These are phyloP conservation scores for Spheniscus humboldti DNA, from an alignment of 2,797 vertebrate species.

Conservation along the genomic window DNA sequence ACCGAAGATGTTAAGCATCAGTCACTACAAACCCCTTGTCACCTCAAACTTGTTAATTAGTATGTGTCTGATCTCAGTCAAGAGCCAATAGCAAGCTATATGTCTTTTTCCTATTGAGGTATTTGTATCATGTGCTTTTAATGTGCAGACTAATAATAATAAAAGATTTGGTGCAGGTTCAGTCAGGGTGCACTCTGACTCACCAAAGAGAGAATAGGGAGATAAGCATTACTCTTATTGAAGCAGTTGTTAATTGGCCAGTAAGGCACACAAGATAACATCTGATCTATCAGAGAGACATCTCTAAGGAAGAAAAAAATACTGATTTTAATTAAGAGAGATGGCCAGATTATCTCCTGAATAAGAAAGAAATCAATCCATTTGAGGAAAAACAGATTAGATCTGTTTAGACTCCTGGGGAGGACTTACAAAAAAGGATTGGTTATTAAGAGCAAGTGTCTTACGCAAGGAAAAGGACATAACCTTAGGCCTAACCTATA, in stretches of 20 bases:
- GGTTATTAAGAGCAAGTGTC: neutral
- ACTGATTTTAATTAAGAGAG: constrained; percentile 36
- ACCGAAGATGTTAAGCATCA: neutral
- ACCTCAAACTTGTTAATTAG: neutral
- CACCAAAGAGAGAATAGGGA: neutral
- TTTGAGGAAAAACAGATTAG: constrained; percentile 35
- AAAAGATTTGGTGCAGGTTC: neutral
- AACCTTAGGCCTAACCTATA: neutral
- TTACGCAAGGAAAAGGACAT: neutral
- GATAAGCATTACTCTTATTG: neutral
- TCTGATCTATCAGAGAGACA: constrained; percentile 9
- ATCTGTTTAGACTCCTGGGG: constrained; percentile 8
- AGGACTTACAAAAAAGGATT: neutral
- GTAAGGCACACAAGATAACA: constrained; percentile 9
- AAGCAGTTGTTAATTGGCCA: constrained; percentile 26
- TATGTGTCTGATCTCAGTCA: neutral
- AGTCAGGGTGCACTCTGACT: neutral
- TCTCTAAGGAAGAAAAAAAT: neutral
- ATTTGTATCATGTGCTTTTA: neutral
- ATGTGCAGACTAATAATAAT: neutral
- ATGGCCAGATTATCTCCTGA: neutral
- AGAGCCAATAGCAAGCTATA: neutral
- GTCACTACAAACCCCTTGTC: neutral
- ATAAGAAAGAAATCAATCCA: constrained; percentile 28
- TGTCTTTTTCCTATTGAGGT: neutral